Conservation (phyloP, 2,888 invertebrate genomes). For the Vanessa cardui region DNA sequence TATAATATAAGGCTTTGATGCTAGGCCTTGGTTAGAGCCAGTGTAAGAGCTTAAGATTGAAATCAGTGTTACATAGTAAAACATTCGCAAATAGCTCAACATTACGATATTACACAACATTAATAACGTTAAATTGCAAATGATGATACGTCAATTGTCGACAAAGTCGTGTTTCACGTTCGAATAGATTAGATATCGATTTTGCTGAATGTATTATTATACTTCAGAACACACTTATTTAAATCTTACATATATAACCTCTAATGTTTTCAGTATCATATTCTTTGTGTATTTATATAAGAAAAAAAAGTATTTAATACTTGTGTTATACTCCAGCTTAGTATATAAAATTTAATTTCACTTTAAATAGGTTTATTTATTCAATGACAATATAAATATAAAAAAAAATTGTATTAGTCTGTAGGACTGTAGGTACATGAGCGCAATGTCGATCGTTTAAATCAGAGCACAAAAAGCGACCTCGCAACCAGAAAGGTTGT, state of each 20-base stretch:
- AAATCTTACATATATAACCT: too few species aligned
- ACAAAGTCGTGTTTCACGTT: slow-evolving; percentile 27
- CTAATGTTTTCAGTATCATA: too few species aligned
- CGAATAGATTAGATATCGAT: slow-evolving; percentile 2
- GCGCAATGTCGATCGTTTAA: slow-evolving; percentile 47
- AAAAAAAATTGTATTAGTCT: not conserved
- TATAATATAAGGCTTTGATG: too few species aligned
- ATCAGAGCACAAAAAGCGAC: slow-evolving; percentile 61
- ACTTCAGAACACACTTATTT: not conserved
- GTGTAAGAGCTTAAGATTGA: too few species aligned
- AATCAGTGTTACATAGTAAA: not conserved
- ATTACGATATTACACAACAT: slow-evolving; percentile 1
- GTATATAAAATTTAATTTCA: too few species aligned
- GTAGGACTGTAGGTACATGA: slow-evolving; percentile 19
- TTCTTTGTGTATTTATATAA: too few species aligned
- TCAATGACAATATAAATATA: not conserved
- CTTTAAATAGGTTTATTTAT: too few species aligned
- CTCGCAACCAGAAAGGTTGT: slow-evolving; percentile 62
- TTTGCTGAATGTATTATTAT: slow-evolving; percentile 8
- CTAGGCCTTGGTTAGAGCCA: too few species aligned
- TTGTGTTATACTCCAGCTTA: too few species aligned
- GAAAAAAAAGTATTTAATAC: too few species aligned
- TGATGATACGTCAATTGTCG: slow-evolving; percentile 19
- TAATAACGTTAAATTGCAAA: slow-evolving; percentile 15
- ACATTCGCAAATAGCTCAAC: not conserved